Base-by-base conservation (phyloP, 2,113 vertebrate species). In the Hippocampus guttulatus region DNA sequence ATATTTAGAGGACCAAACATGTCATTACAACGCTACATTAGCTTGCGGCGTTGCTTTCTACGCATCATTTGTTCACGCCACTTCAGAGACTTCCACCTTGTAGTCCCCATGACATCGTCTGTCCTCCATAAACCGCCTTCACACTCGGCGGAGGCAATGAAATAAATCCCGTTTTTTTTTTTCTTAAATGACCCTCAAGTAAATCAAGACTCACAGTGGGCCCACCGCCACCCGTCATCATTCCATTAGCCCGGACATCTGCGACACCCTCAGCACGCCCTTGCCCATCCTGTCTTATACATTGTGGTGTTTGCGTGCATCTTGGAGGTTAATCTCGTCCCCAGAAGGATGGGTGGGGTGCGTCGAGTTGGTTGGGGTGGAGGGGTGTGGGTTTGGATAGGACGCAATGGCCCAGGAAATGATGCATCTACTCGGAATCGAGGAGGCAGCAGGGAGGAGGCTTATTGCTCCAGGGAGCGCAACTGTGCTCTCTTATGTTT, bases 241-340 rank as follows among this genome's bases (percentile, higher is more conserved):
- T 84, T 85, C 64, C 71, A 88, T 87, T 81, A 76, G 51, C 73
- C 81, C n/a, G 61, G 87, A 87, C 88, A 91, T 89, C 87, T 87
- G 89, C 84, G 82, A 77, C 81, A 77, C 81, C 80, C 71, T 71
- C 75, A 80, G 75, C 81, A 68, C 23, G 47, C 71, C 47, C 72
- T 75, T 38, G 73, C 74, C 76, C 79, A 80, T 67, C 64, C 75
- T 80, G 75, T 78, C 54, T 70, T 66, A 30, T 51, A 81, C 55
- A 60, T 21, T 45, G 65, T 21, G 15, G 61, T 61, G 4, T 68
- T 21, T 69, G 62, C 63, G 58, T 54, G 69, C 71, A 67, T 69
- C 38, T 20, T 38, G 63, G 38, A 68, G 71, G 77, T 83, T 76
- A 83, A 87, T 86, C 77, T 80, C 63, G 75, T 80, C 78, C 79